Base-by-base conservation (phyloP, 2,797 vertebrate genomes). In the Phataginus tetradactyla region DNA sequence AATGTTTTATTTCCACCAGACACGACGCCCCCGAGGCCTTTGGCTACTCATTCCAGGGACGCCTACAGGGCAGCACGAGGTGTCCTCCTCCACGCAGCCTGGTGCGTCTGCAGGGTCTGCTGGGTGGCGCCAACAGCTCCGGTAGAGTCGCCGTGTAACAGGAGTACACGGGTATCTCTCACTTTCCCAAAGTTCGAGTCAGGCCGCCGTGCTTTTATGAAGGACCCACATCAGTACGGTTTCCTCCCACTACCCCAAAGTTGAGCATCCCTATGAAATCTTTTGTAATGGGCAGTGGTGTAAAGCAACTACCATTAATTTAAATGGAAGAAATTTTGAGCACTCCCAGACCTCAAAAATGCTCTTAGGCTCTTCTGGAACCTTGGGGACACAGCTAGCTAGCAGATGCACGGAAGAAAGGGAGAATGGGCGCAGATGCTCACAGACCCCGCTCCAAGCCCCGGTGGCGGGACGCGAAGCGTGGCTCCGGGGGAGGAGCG, bases 371-470 rank as follows among this genome's bases (percentile, higher is more conserved):
- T 10, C 17, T 72, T 17, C 39, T 3, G 25, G 29, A 42, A 9
- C 39, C 68, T 15, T 27, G 3, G 39, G 68, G 45, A 45, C 10
- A 27, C 37, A 25, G 25, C 69, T 9, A 29, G 69, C 39, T 0
- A 15, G 9, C 1, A 3, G 69, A 27, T 2, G 7, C 39, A 8
- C 25, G 13, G 7, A 39, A 29, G 8, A 45, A 7, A 9, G 3
- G 13, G 13, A 4, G 25, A 71, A 23, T 3, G 37, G 21, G 63
- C 34, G 3, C 69, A 9, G 37, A 15, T 2, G 12, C 69, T 27
- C 39, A 8, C 69, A 39, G 69, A 71, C 69, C 0, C 25, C 3
- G 37, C 14, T 4, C 13, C 3, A 3, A 42, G 39, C 69, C 25
- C 59, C 25, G 9, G 11, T 3, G 59, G 59, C 27, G 0, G 11